A percentile compares a stretch with the other conserved stretches of the same genome.
Conservation (phyloP, 2,113 vertebrate genomes). For the Machaerirhynchus nigripectus region DNA sequence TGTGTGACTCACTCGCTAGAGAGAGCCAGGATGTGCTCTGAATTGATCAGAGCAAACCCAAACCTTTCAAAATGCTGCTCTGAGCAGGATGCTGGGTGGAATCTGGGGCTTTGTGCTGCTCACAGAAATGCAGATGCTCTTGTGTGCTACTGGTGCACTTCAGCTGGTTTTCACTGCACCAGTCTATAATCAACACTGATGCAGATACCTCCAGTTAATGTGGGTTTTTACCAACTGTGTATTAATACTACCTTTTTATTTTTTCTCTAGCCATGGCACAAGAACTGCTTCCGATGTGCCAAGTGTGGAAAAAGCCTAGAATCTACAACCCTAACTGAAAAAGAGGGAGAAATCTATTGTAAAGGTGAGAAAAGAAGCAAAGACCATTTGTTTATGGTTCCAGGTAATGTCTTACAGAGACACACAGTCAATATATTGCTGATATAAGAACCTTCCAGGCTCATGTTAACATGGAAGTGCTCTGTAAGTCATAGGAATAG, state of each 20-base stretch:
- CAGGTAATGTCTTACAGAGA: neutral
- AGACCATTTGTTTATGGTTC: neutral
- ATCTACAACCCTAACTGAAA: conserved; percentile 94
- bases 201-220: neutral
- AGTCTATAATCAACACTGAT: neutral
- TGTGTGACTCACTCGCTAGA: fast-evolving
- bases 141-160: neutral
- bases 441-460: neutral
- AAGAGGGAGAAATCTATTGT: conserved; percentile 97
- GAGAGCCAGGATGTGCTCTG: neutral
- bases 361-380: conserved; percentile 81
- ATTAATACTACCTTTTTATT: neutral
- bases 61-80: neutral
- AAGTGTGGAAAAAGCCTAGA: conserved; percentile 96
- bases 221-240: neutral
- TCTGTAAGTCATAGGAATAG: neutral
- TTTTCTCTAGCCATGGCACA: conserved; percentile 87
- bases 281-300: conserved; percentile 95
- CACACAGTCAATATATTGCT: neutral
- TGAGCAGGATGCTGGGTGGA: neutral
- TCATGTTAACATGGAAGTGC: neutral
- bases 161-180: neutral
- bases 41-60: neutral
- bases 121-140: neutral
- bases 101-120: neutral